Conservation (phyloP, 2,888 invertebrate species). For the Euplagia quadripunctaria region DNA sequence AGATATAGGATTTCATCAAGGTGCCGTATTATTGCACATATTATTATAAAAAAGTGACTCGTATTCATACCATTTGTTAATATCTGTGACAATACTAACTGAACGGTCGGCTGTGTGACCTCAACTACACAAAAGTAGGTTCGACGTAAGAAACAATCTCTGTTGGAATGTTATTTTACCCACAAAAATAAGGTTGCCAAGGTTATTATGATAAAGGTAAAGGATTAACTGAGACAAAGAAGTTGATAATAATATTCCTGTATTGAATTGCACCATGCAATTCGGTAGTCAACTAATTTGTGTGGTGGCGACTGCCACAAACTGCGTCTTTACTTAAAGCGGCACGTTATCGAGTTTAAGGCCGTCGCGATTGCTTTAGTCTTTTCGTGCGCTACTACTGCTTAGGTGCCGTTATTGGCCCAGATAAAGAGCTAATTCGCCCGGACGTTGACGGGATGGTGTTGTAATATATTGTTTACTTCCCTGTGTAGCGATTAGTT, state of each 20-base stretch:
- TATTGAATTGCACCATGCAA: constrained; percentile 33
- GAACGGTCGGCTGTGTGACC: constrained; percentile 36
- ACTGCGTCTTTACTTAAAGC: constrained; percentile 35
- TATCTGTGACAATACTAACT: constrained; percentile 27
- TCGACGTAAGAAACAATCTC: constrained; percentile 35
- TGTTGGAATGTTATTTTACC: constrained; percentile 38
- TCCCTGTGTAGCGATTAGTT: constrained; percentile 53
- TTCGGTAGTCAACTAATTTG: constrained; percentile 36
- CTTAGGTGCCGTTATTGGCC: constrained; percentile 80
- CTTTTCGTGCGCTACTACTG: constrained; percentile 71
- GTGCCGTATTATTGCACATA: background rate
- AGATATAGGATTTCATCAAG: constrained; percentile 8
- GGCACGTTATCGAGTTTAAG: constrained; percentile 62
- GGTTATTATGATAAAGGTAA: constrained; percentile 21
- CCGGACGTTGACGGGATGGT: constrained; percentile 65
- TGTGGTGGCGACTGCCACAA: constrained; percentile 32
- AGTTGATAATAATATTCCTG: constrained; percentile 22
- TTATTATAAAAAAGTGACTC: background rate
- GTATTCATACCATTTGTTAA: constrained; percentile 19
- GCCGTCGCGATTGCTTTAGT: constrained; percentile 65
- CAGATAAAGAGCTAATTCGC: constrained; percentile 73
- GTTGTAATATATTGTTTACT: constrained; percentile 61
- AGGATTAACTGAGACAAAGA: constrained; percentile 29
- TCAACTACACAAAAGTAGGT: constrained; percentile 33
- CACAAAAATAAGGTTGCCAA: constrained; percentile 38